These are phyloP conservation scores for Chromobotia macracanthus DNA, from an alignment of 2,797 vertebrate species.

Conservation along the genomic window DNA sequence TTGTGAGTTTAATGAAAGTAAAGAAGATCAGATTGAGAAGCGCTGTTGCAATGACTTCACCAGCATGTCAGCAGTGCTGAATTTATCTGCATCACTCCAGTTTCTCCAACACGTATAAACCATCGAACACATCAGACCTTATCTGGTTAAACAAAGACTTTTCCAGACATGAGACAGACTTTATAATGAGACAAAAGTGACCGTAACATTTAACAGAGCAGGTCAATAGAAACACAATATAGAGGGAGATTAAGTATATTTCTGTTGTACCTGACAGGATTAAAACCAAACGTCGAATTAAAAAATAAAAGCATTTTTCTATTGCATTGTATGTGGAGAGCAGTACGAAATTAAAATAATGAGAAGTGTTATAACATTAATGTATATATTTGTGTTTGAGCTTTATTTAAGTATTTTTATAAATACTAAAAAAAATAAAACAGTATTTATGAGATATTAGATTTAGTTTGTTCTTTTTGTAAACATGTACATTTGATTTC, in stretches of 20 bases:
- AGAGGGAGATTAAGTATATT: not conserved
- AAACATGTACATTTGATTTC: not conserved
- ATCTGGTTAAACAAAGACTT: not conserved
- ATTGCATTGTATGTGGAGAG: not conserved
- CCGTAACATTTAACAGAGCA: slow-evolving; percentile 53
- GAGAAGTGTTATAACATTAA: not conserved
- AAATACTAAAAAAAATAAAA: too few relatives aligned
- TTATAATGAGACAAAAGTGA: slow-evolving; percentile 64
- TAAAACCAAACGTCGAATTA: not conserved
- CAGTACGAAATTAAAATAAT: not conserved
- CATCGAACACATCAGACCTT: not conserved
- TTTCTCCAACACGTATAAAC: not conserved
- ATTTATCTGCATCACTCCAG: not conserved
- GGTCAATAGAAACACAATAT: not conserved
- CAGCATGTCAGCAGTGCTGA: not conserved
- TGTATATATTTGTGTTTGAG: not conserved
- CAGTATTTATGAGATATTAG: not conserved
- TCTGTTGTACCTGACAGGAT: not conserved
- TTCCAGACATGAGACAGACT: slow-evolving; percentile 56
- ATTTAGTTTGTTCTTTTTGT: not conserved
- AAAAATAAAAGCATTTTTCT: too few relatives aligned
- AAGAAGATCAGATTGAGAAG: slow-evolving; percentile 6
- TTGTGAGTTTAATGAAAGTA: slow-evolving; percentile 8
- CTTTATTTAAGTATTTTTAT: too few relatives aligned
- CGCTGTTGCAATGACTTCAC: not conserved